Conservation (phyloP, 2,888 invertebrate genomes). For the Drosophila formosana region DNA sequence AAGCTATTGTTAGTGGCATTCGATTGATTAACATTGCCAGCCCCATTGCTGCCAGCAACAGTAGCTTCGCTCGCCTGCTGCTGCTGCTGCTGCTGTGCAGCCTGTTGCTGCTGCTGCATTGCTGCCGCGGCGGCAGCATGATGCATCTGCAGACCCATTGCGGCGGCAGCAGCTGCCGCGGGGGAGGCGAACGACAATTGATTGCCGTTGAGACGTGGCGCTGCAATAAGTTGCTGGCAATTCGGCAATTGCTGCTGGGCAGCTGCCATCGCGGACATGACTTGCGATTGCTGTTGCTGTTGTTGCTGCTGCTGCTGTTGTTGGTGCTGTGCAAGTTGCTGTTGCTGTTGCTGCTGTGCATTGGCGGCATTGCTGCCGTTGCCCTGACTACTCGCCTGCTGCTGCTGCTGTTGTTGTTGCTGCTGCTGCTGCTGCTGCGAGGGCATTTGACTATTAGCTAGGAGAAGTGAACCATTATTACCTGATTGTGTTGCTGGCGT, state of each 20-base stretch:
- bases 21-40: slow-evolving; percentile 55
- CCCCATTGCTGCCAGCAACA: slow-evolving; percentile 56
- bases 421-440: slow-evolving; percentile 81
- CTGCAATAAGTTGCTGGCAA: slow-evolving; percentile 85
- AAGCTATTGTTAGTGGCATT: slow-evolving; percentile 85
- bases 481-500: slow-evolving; percentile 84
- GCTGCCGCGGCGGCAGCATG: slow-evolving; percentile 83
- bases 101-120: slow-evolving; percentile 73
- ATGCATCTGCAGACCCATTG: slow-evolving; percentile 86
- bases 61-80: slow-evolving; percentile 49
- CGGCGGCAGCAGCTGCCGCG: slow-evolving; percentile 84
- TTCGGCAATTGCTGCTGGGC: slow-evolving; percentile 64
- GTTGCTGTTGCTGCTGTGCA: slow-evolving; percentile 75
- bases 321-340: slow-evolving; percentile 85
- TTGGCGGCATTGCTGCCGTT: slow-evolving; percentile 84
- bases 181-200: slow-evolving; percentile 85
- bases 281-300: slow-evolving; percentile 59
- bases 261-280: slow-evolving; percentile 73
- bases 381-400: slow-evolving; percentile 85
- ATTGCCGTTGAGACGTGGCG: slow-evolving; percentile 88
- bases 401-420: slow-evolving; percentile 75
- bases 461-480: slow-evolving; percentile 84
- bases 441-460: slow-evolving; percentile 83
- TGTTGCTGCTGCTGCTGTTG: slow-evolving; percentile 67
- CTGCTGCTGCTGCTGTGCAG: slow-evolving; percentile 57